Conservation (phyloP, 2,113 vertebrate species). For the Chamaea fasciata region DNA sequence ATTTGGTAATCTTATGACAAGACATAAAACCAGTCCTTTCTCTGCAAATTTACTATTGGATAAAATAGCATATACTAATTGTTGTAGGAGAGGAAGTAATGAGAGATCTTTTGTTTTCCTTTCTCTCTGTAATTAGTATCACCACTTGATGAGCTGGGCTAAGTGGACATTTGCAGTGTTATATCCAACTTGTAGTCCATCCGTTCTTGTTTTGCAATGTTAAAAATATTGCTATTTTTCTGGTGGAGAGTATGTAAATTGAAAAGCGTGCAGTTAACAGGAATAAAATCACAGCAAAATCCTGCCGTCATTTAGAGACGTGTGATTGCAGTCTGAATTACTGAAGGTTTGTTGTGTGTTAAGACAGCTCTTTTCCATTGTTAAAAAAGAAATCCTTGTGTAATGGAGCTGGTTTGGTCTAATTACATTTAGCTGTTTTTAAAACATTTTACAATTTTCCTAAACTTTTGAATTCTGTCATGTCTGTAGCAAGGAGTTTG, state of each 20-base stretch:
- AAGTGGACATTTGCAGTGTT: neutral
- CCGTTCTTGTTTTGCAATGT: neutral
- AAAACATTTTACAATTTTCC: neutral
- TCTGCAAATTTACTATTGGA: neutral
- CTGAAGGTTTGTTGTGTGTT: neutral
- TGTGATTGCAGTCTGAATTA: neutral
- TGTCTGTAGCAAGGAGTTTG: neutral
- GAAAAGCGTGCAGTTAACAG: neutral
- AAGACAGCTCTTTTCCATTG: neutral
- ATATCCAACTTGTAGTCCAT: neutral
- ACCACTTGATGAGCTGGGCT: neutral
- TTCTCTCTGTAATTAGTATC: neutral
- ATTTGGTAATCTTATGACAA: neutral
- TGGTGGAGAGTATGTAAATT: neutral
- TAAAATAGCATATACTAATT: neutral
- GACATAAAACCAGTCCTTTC: neutral
- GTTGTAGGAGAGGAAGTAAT: neutral
- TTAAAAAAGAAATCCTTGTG: neutral
- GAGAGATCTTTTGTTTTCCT: neutral
- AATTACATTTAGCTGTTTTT: neutral
- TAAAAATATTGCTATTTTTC: neutral
- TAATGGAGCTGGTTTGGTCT: neutral
- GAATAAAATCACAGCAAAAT: neutral
- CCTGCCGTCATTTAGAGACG: neutral
- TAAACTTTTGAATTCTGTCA: neutral